Base-by-base conservation (phyloP, 92 coral and sea anemone genomes). In the Muricea muricata region DNA sequence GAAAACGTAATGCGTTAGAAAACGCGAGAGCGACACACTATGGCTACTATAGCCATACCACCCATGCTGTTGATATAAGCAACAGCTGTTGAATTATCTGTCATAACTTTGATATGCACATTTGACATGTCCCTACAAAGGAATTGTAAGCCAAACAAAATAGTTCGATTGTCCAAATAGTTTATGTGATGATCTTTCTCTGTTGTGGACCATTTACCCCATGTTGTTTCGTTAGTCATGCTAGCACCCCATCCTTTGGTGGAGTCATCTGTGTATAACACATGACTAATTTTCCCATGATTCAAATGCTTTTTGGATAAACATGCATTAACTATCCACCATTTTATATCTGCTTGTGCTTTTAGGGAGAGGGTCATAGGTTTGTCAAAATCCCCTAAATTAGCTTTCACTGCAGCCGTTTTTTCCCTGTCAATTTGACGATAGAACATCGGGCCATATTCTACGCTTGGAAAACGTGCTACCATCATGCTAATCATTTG, bases 401-500 rank as follows among this genome's bases (percentile, higher is more conserved):
- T 4, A 12, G 23, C n/a, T 28, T 29, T 82, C 7, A 68, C 40
- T 21, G 86, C 86, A 67, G 34, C 76, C 30, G 60, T 57, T 31
- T 86, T 80, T 40, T 86, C 90, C 70, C 65, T 77, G 42, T 78
- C 70, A 57, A 85, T 45, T 84, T 79, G 71, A 18, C 73, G 20
- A 56, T 80, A 86, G 41, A 55, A 47, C 56, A 73, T 63, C 63
- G 35, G 71, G 54, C 90, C 78, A 28, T 80, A 67, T 30, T 75
- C 84, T n/a, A 86, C 78, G 33, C 80, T 85, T 1, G 82, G 87
- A 54, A 81, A 71, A 73, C 79, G 25, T 46, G 90, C 83, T 41
- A 86, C 89, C 87, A 85, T 85, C 86, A 73, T 80, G 46, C 93
- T 78, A 65, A 85, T 66, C 18, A 86, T 28, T 50, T 86, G 91